Evolutionary conservation across 2,113 vertebrate species (phyloP), one percentile per base, ranked within the genome.

Genomic region (Puntigrus tetrazona): DNA sequence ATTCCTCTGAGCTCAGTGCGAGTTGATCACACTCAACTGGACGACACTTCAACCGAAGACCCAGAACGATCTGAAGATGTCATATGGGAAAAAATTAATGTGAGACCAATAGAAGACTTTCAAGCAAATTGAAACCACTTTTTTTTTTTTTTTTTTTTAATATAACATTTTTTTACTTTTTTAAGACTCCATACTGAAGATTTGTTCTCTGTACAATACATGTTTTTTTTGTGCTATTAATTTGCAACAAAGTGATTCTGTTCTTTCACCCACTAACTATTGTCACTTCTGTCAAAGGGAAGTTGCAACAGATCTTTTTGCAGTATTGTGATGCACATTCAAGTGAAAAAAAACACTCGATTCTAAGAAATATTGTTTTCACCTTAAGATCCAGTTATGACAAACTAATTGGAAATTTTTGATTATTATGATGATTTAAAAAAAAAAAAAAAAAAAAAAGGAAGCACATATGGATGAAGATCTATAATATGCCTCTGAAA

Each of bases 1-100:
- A 59, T 90, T 50, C 89, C 88, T 5, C 81, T 90, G n/a, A 81
- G 79, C 29, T 89, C 89, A 0, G 87, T 90, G n/a, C 80, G 59
- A 81, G 82, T 90, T 47, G 83, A 73, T 38, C n/a, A 45, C 5
- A n/a, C 16, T 16, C 67, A 88, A 38, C n/a, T 22, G 18, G 84
- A 85, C 7, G 80, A 41, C 8, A 75, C 22, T 29, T 55, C 61
- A 65, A 13, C 34, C 61, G 10, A 47, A 84, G 55, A 20, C 3
- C 31, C 22, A 61, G n/a, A 11, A 9, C 3, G 8, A 36, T 29
- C 5, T 78, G 55, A 25, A 27, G 77, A 57, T 38, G 20, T 38
- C 13, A 27, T 6, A n/a, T 73, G 38, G n/a, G 41, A 7, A 8
- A 45, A 73, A 43, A 5, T 43, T 9, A 45, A 45, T 27, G 27